Evolutionary conservation across 2,797 vertebrate species (phyloP), one percentile per base, ranked within the genome.

Genomic region (Furcifer pardalis): DNA sequence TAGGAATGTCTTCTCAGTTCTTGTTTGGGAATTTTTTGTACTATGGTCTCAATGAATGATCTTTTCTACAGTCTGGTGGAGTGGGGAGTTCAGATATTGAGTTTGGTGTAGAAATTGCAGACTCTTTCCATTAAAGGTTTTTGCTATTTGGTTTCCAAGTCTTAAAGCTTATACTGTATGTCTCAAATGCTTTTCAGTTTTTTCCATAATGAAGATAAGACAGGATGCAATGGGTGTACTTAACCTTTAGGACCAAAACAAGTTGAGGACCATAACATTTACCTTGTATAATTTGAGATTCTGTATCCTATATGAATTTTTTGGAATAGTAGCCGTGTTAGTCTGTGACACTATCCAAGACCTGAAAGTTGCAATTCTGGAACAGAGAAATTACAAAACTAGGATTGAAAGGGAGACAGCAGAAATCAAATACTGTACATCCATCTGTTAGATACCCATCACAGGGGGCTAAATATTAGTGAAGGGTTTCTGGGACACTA

Each of bases 161-260:
- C 15, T 74, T 74, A 15, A 9, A 17, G 3, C 52, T 19, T 30
- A 76, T 9, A n/a, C n/a, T n/a, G 4, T 21, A 10, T 65, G 27
- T 40, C 40, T 15, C 6, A 8, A 30, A n/a, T 9, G 13, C 8
- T n/a, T 32, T 63, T 44, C 76, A 77, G 23, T 4, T 63, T 60
- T 44, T 27, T 52, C 13, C 17, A 10, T 59, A 12, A 27, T 46
- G 40, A 44, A 5, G 56, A 0, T 0, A 1, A 1, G 25, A 13
- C 46, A 71, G 49, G 79, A 2, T 5, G 2, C 9, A 59, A 0
- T 23, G 19, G 42, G 5, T 40, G 4, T 1, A 19, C 23, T 59
- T 42, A 12, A 1, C 5, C 30, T 49, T 37, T 25, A 62, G 2
- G 12, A 65, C 30, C 21, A 49, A 32, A 32, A 15, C 15, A n/a